Base-by-base conservation (phyloP, 2,888 invertebrate species). In the Clunio marinus region DNA sequence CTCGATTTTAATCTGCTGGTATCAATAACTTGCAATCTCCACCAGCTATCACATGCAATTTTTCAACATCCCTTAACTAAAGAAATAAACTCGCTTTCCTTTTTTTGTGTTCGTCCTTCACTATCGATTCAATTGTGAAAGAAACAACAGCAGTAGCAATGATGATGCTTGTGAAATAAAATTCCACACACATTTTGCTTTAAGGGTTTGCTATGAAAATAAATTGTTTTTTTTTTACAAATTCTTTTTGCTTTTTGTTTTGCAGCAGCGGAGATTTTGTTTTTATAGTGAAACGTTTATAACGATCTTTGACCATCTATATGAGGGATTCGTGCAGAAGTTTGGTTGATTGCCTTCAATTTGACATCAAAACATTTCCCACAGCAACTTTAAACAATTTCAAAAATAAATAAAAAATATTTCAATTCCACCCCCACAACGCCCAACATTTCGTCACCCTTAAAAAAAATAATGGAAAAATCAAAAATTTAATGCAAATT, bases 11-110 rank as follows among this genome's bases (percentile, higher is more conserved):
- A 55, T 55, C 55, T 22, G 28, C 2, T 55, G 66, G 17, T 66
- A 66, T 66, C 66, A 22, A 27, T 28, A 66, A 55, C 27, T 66
- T 66, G 66, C 66, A 66, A 66, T 66, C 66, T 66, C 27, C n/a
- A 5, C 24, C 22, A 20, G 5, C 8, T 2, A 20, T 15, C 28
- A 4, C 27, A 58, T 27, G 15, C 27, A 15, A 15, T 10, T 58
- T 27, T 27, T n/a, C n/a, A n/a, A n/a, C n/a, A n/a, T n/a, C n/a
- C n/a, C n/a, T n/a, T n/a, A n/a, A n/a, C n/a, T n/a, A n/a, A n/a
- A n/a, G n/a, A n/a, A n/a, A n/a, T n/a, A n/a, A n/a, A n/a, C 5
- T 24, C 28, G 22, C 45, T 10, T 65, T 27, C 45, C 28, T 27
- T 65, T 46, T 24, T 46, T n/a, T 5, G 20, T 22, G 15, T 32